Evolutionary conservation across 30 jellyfish, hydroid and myxozoan genomes (phyloP), one percentile per base, ranked within the genome.

Genomic region (Pseudorhiza aurosa): DNA sequence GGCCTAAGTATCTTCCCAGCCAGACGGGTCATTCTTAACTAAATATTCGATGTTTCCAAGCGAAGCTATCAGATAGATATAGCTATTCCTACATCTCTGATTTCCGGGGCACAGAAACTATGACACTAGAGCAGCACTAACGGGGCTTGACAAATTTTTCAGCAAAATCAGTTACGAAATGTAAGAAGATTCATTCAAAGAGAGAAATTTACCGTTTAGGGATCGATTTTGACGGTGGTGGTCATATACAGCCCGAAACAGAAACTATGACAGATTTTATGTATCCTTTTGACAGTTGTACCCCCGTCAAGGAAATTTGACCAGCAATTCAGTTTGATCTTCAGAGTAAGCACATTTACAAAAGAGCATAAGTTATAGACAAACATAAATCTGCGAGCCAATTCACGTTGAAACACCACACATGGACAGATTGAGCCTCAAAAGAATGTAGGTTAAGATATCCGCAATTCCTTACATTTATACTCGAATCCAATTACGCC

Each of bases 401-500:
- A 70, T 28, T 15, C 27, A 31, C 31, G 72, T 70, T 70, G 71
- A 47, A 50, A 45, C 11, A 26, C 28, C 70, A 26, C 1, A 45
- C 72, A 45, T 39, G 56, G 72, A 44, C 68, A 71, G 36, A 70
- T 33, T 70, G 83, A 70, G 71, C 83, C 83, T 70, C 49, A 35
- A 50, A 47, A 70, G 67, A 43, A 45, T 45, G 17, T 58, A 57
- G 83, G 72, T 70, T 70, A 70, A 70, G 31, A 31, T 71, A 46
- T 27, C 83, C 65, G 58, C 24, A 49, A 29, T 46, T 50, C 35
- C 25, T 44, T 47, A 70, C 49, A n/a, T 22, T 69, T 70, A 32
- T 15, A 64, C 26, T 5, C 39, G 55, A 64, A 64, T 64, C 77
- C 77, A 64, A 64, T 64, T 24, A 64, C 8, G 55, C 7, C 29